These are phyloP conservation scores for Apomyelois bistriatella DNA, from an alignment of 2,888 invertebrate genomes.

Conservation along the genomic window DNA sequence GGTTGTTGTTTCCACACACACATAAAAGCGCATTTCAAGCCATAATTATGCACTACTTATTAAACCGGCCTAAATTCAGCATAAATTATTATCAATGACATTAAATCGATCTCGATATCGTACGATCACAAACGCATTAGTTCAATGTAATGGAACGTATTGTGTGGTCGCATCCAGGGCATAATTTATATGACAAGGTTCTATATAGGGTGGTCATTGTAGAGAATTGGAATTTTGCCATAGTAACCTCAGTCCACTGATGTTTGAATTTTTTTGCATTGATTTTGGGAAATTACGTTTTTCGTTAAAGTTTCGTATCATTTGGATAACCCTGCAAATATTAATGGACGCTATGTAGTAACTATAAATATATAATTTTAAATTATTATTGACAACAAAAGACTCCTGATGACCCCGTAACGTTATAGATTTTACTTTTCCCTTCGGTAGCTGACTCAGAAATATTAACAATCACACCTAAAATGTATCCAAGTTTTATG, in stretches of 20 bases:
- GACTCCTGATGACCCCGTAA: no score
- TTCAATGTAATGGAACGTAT: slow-evolving; percentile 55
- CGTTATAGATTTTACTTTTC: no score
- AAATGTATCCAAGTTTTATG: no score
- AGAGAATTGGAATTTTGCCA: slow-evolving; percentile 60
- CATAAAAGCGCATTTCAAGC: neutral
- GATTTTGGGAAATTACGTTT: neutral
- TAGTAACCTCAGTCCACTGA: slow-evolving; percentile 36
- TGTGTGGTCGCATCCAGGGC: slow-evolving; percentile 43
- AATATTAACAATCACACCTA: no score
- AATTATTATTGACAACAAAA: no score
- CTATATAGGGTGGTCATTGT: slow-evolving; percentile 41
- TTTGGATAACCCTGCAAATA: no score
- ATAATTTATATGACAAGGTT: slow-evolving; percentile 59
- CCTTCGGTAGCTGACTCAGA: no score
- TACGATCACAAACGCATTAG: slow-evolving; percentile 38
- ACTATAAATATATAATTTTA: no score
- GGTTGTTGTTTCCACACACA: no score
- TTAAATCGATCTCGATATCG: slow-evolving; percentile 19
- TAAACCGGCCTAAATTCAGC: slow-evolving; percentile 1
- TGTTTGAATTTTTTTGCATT: slow-evolving; percentile 22
- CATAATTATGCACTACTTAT: neutral
- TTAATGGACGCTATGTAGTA: no score
- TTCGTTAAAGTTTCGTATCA: no score
- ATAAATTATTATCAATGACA: slow-evolving; percentile 5